Evolutionary conservation across 2,797 vertebrate species (phyloP).

Genomic region (Numenius phaeopus): DNA sequence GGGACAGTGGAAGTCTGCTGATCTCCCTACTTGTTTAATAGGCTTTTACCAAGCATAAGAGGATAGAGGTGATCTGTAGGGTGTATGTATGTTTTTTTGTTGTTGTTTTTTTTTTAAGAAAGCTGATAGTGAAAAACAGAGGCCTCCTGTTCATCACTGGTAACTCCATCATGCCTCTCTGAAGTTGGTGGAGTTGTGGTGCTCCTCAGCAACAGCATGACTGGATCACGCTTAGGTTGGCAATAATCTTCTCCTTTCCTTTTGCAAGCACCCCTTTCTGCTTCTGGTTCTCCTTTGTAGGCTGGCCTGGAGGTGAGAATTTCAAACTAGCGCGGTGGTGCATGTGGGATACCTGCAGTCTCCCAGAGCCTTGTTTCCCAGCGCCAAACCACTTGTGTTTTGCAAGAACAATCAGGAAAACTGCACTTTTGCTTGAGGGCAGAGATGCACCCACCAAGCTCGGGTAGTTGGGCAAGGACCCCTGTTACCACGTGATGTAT

Average conservation of each 20-base stretch:
- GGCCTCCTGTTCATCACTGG: background rate
- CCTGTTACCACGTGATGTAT: background rate
- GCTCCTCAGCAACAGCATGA: rapidly evolving
- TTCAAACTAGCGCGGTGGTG: rapidly evolving
- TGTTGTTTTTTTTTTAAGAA: background rate
- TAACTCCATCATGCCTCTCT: background rate
- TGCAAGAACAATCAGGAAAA: background rate
- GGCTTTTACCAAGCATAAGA: background rate
- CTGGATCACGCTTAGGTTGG: background rate
- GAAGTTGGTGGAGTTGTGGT: background rate
- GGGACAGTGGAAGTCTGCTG: background rate
- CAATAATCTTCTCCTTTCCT: background rate
- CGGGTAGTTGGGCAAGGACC: background rate
- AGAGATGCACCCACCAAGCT: rapidly evolving
- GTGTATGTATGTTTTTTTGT: background rate
- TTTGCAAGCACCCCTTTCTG: background rate
- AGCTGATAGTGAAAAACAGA: background rate
- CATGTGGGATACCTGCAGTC: rapidly evolving
- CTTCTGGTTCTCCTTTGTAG: background rate
- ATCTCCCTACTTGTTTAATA: background rate
- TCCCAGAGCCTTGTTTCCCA: background rate
- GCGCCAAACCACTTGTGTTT: rapidly evolving
- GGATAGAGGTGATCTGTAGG: background rate
- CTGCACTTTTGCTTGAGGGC: background rate
- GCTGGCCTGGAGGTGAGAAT: background rate